These are phyloP conservation scores for Hypothenemus hampei DNA, from an alignment of 1,140 invertebrate species.

Conservation along the genomic window DNA sequence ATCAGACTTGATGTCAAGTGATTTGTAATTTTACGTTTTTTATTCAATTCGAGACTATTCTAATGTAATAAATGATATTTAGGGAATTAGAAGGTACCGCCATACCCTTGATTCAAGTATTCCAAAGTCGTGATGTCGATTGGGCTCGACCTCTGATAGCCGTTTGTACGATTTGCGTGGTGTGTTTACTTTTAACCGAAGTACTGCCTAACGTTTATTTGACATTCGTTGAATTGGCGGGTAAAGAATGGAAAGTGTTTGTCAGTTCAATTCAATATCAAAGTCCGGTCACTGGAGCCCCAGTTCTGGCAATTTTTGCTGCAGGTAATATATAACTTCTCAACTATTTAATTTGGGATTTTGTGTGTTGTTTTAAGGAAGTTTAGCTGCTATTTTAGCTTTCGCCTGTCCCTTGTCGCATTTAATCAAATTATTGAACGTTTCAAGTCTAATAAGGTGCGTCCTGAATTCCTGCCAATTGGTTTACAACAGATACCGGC, in stretches of 20 bases:
- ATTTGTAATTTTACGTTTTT: no score
- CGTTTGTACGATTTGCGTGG: conserved; percentile 54
- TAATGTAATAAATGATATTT: conserved; percentile 1
- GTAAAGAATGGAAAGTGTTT: conserved; percentile 60
- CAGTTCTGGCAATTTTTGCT: conserved; percentile 61
- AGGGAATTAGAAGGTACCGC: conserved; percentile 47
- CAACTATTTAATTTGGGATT: no score
- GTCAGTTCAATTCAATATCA: conserved; percentile 60
- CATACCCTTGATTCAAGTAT: conserved; percentile 55
- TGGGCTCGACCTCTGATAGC: conserved; percentile 59
- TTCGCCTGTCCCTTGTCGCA: conserved; percentile 58
- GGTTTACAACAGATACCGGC: conserved; percentile 38
- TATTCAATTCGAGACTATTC: no score
- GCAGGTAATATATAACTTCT: conserved; percentile 49
- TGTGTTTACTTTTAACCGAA: conserved; percentile 57
- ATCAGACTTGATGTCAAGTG: no score
- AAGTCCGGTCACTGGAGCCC: conserved; percentile 59
- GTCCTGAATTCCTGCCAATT: conserved; percentile 30
- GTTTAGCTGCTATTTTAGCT: conserved; percentile 59
- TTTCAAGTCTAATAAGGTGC: conserved; percentile 36
- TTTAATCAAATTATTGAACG: conserved; percentile 40
- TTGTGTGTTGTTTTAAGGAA: conserved; percentile 45
- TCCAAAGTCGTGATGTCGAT: conserved; percentile 55
- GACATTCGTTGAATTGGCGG: conserved; percentile 55
- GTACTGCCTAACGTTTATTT: conserved; percentile 56